Conservation (phyloP, 2,113 vertebrate species). For the Gavialis gangeticus region DNA sequence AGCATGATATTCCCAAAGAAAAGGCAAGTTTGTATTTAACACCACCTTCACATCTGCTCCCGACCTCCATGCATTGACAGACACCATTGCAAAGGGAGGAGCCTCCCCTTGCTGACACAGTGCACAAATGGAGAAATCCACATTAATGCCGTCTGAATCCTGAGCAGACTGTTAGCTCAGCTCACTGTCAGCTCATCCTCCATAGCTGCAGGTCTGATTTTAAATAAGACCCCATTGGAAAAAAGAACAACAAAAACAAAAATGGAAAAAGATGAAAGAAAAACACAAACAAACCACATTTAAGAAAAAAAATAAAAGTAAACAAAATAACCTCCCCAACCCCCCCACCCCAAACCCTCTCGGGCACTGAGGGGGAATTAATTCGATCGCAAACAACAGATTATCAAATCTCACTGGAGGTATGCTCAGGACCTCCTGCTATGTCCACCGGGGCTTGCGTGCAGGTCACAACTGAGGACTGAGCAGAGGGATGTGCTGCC, state of each 20-base stretch:
- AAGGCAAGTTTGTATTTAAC: neutral
- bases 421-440: neutral
- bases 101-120: fast-evolving
- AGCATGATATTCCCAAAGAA: neutral
- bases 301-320: neutral
- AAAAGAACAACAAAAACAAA: neutral
- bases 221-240: neutral
- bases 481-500: slow-evolving; percentile 41
- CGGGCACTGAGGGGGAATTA: slow-evolving; percentile 21
- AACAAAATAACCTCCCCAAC: no score
- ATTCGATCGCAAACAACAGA: slow-evolving; percentile 33
- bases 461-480: slow-evolving; percentile 25
- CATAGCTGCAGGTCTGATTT: neutral
- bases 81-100: neutral
- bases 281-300: neutral
- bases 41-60: neutral
- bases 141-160: neutral
- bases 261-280: neutral
- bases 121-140: neutral
- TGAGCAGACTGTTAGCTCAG: neutral
- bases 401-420: slow-evolving; percentile 59
- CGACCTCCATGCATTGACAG: neutral
- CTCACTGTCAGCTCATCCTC: neutral
- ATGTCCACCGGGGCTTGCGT: neutral
- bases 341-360: neutral